phyloP scores from a whole-genome alignment of 2,797 vertebrate species.

The Echiichthys vipera region DNA sequence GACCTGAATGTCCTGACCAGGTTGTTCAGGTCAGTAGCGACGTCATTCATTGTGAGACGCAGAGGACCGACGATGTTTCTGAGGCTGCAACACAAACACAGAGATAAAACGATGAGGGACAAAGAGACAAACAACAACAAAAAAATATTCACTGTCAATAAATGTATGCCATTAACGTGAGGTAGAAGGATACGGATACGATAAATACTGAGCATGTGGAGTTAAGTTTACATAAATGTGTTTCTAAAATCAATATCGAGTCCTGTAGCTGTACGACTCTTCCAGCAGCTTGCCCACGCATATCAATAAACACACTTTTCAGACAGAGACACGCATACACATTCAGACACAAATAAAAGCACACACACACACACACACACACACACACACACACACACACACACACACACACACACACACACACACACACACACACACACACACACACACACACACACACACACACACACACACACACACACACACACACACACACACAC shows the following conservation, averaged over 20 bases:
- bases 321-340: background rate
- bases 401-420: too few relatives aligned
- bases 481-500: background rate
- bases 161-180: background rate
- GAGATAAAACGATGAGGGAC: background rate
- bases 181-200: background rate
- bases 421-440: background rate
- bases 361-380: slow-evolving; percentile 18
- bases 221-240: background rate
- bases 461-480: slow-evolving; percentile 59
- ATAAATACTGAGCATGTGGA: background rate
- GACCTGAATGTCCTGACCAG: slow-evolving; percentile 86
- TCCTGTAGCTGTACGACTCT: background rate
- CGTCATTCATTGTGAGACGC: slow-evolving; percentile 77
- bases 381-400: slow-evolving; percentile 15
- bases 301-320: background rate
- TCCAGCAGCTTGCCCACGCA: background rate
- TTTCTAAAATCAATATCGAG: background rate
- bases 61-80: slow-evolving; percentile 78
- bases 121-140: background rate
- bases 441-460: background rate
- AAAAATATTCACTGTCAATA: background rate
- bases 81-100: slow-evolving; percentile 52
- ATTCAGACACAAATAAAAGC: background rate
- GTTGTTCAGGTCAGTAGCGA: slow-evolving; percentile 79